Evolutionary conservation across 2,888 invertebrate species (phyloP), one percentile per base, ranked within the genome.

Genomic region (Cecidostiba fungosa): DNA sequence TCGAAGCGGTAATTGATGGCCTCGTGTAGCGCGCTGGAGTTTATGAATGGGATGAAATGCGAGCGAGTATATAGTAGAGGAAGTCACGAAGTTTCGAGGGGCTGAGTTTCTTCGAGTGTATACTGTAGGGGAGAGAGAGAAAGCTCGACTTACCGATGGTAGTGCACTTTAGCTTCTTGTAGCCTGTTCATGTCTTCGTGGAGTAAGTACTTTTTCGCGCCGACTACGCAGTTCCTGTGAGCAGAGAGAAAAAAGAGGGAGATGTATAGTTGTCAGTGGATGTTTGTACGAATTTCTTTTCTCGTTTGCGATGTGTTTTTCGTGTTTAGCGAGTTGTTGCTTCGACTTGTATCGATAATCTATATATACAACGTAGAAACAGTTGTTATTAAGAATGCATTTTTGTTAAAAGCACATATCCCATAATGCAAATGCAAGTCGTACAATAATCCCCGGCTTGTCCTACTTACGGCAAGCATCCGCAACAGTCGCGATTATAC

Each of bases 151-250:
- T 92, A 96, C 96, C 95, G 95, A 72, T 91, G 91, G 73, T 91
- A 93, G 90, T 95, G 95, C 0, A 89, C 91, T 86, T 93, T 94
- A 0, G 96, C 95, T 82, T 93, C 92, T 0, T 95, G 94, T 36
- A 96, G 77, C 72, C 95, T 95, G 1, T 94, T 94, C 74, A 95
- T 94, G 54, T 95, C 95, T 88, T 97, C 97, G 14, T 96, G 95
- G 77, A 97, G 91, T 43, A 97, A 93, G 91, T 95, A 97, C 85
- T 93, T 94, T 86, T 96, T 95, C 0, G 95, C 95, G 0, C 96
- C 97, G 19, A 95, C 90, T 19, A 96, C 93, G 84, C 95, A 95
- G 19, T 94, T 93, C 85, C 93, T 93, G 47, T 5, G 16, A 36
- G 82, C 16, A 59, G 8, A 32, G 59, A 70, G 66, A 62, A 43